Percentiles rank a stretch among this genome's conserved stretches.
These are phyloP conservation scores for Cynopterus brachyotis DNA, from an alignment of 2,113 vertebrate genomes.

Conservation along the genomic window DNA sequence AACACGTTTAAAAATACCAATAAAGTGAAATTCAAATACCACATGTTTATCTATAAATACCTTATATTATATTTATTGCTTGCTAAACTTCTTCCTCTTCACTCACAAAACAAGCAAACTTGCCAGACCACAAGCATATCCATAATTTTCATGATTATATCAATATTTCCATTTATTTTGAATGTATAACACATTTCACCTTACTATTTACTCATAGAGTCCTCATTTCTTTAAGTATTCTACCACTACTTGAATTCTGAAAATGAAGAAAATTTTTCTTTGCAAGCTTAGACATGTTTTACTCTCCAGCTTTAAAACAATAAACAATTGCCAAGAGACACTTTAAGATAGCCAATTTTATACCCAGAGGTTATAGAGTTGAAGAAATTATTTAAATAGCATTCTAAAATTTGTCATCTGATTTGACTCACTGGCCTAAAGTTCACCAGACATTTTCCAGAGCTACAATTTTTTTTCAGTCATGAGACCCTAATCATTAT, in stretches of 20 bases:
- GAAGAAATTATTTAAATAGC: neutral
- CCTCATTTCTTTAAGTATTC: neutral
- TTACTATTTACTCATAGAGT: neutral
- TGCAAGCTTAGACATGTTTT: constrained; percentile 19
- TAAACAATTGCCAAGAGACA: constrained; percentile 40
- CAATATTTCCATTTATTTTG: neutral
- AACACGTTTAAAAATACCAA: neutral
- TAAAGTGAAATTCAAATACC: neutral
- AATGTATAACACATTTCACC: neutral
- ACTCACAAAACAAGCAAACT: neutral
- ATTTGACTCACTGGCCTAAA: constrained; percentile 40
- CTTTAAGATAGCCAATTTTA: constrained; percentile 40
- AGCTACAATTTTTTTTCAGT: constrained; percentile 40
- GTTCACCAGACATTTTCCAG: constrained; percentile 42
- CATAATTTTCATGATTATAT: neutral
- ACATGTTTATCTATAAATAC: neutral
- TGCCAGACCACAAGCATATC: neutral
- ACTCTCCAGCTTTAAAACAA: constrained; percentile 31
- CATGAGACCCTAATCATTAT: constrained; percentile 27
- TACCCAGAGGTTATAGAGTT: constrained; percentile 6
- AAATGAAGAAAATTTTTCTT: constrained; percentile 9
- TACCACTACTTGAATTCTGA: neutral
- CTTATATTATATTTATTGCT: neutral
- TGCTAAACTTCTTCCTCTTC: neutral
- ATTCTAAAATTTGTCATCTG: constrained; percentile 59